These are phyloP conservation scores for Apodemus speciosus DNA, from an alignment of 2,113 vertebrate genomes.

Conservation along the genomic window DNA sequence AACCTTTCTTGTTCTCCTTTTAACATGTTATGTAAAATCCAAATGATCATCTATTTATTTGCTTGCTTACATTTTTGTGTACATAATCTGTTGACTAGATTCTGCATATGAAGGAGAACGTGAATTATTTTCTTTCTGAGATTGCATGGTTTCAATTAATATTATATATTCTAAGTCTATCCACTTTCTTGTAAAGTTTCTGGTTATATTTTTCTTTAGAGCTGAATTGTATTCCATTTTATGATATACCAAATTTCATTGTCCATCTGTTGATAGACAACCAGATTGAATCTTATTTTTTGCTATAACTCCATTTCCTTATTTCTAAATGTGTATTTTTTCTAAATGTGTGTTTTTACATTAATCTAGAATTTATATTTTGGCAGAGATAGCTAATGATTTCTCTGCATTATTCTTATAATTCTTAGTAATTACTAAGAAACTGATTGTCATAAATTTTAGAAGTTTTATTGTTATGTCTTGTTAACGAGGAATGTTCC, in stretches of 20 bases:
- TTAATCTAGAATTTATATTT: background rate
- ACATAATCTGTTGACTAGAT: background rate
- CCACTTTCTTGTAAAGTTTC: background rate
- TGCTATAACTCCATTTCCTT: background rate
- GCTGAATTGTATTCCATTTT: background rate
- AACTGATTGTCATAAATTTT: background rate
- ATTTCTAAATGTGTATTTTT: background rate
- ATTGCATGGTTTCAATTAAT: background rate
- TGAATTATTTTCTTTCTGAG: background rate
- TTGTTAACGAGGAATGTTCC: background rate
- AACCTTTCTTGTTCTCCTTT: background rate
- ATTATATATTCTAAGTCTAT: background rate
- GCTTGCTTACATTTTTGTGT: too few species aligned
- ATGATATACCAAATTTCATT: background rate
- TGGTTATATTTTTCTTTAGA: background rate
- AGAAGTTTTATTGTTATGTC: background rate
- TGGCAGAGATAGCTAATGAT: slow-evolving; percentile 2
- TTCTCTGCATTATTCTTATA: background rate
- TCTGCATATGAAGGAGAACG: background rate
- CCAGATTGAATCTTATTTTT: background rate
- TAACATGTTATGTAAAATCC: background rate
- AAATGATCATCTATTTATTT: background rate
- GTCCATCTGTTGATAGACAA: background rate
- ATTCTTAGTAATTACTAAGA: background rate
- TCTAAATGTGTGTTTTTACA: background rate